Percentiles rank a stretch among this genome's conserved stretches.
Evolutionary conservation across 2,113 vertebrate species (phyloP).

Genomic region (Pleuronectes platessa): DNA sequence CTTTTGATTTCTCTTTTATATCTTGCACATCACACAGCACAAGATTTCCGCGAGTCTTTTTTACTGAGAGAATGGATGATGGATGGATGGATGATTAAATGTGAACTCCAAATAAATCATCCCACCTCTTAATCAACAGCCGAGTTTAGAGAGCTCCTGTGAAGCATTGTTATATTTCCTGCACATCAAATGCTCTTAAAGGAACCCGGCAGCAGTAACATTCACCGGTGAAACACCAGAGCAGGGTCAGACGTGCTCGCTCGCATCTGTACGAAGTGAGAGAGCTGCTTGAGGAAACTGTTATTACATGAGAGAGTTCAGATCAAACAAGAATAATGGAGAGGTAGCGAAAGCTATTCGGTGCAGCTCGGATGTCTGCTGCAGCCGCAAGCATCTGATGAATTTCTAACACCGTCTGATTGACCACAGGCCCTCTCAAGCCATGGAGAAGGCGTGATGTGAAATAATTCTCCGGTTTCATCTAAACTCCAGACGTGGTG

Average conservation of each 20-base stretch:
- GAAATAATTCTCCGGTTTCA: constrained; percentile 21
- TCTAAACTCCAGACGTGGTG: neutral
- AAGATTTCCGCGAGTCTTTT: neutral
- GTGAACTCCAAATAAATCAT: constrained; percentile 25
- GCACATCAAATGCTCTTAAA: constrained; percentile 9
- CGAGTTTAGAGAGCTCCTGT: constrained; percentile 6
- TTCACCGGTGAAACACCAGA: neutral
- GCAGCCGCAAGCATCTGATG: neutral
- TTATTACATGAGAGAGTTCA: neutral
- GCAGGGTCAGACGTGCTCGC: neutral
- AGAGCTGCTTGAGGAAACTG: neutral
- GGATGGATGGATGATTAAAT: neutral
- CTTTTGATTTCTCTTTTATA: neutral
- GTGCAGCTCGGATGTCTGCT: neutral
- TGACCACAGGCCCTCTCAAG: neutral
- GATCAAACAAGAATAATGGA: neutral
- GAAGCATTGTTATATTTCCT: constrained; percentile 16
- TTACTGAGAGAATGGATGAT: neutral
- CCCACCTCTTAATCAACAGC: neutral
- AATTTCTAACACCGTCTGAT: neutral
- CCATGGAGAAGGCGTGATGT: neutral
- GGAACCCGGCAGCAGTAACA: neutral
- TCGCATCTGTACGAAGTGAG: neutral
- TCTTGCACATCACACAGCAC: constrained; percentile 1
- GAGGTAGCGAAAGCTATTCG: neutral